Base-by-base conservation (phyloP, 2,888 invertebrate genomes). In the Petrolisthes cinctipes region DNA sequence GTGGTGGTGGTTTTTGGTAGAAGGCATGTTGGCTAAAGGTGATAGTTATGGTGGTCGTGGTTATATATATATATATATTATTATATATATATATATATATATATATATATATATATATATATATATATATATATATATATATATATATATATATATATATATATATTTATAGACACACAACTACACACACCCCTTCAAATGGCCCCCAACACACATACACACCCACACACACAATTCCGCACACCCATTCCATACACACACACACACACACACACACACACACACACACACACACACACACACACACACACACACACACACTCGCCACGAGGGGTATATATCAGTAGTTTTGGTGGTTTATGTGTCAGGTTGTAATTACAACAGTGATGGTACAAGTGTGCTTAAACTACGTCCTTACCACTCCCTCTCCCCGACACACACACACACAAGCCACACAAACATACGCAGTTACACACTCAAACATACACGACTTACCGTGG, bases 121-220 rank as follows among this genome's bases (percentile, higher is more conserved):
- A 82, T 61, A 61, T 61, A n/a, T 82, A 68, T 66, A 37, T 66
- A 82, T 82, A 66, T 82, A 57, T 82, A 66, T 82, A 82, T 82
- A 66, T 82, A 82, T 82, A 66, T 82, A 66, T 82, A 82, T 61
- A 82, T 57, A 66, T 82, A 61, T 82, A 66, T 80, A 80, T 80
- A 80, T 80, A 56, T 76, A 11, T 76, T 20, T 23, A 76, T 23
- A 76, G 14, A 76, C 7, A 76, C 53, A 76, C 7, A 37, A 51
- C 37, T 37, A 78, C 37, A 78, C 23, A 20, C 17, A 20, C 53
- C 20, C 53, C 17, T 37, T 11, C 17, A 78, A 23, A 20, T 78
- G 17, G n/a, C n/a, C 53, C 61, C 61, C 17, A 9, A 3, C 17
- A 9, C 1, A 9, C 1, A 61, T 17, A 61, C 1, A 61, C 61